Evolutionary conservation across 2,797 vertebrate genomes (phyloP).

Genomic region (Huso huso): DNA sequence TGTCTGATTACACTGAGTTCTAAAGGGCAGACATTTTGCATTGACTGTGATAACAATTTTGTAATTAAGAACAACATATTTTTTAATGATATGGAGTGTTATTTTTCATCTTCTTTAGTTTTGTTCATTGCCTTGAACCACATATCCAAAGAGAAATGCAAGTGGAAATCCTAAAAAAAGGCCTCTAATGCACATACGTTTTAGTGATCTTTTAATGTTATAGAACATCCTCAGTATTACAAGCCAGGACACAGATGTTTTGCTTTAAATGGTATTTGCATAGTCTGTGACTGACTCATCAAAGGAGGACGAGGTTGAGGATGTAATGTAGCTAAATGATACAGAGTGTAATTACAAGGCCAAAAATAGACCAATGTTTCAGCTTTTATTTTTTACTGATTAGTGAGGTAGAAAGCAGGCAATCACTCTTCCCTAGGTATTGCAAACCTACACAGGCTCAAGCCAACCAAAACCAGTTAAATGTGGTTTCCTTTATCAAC

Average conservation of each 20-base stretch:
- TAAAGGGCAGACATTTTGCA: too few relatives aligned
- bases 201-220: too few relatives aligned
- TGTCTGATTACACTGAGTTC: too few relatives aligned
- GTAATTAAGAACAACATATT: too few relatives aligned
- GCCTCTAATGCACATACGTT: too few relatives aligned
- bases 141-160: too few relatives aligned
- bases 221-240: too few relatives aligned
- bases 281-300: slow-evolving; percentile 14
- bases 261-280: neutral
- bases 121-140: too few relatives aligned
- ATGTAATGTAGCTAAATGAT: slow-evolving; percentile 26
- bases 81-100: too few relatives aligned
- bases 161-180: too few relatives aligned
- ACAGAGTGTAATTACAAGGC: slow-evolving; percentile 28
- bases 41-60: too few relatives aligned
- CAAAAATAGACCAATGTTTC: slow-evolving; percentile 28
- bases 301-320: slow-evolving; percentile 21
- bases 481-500: neutral
- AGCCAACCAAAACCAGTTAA: slow-evolving; percentile 3
- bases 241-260: neutral
- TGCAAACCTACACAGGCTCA: slow-evolving; percentile 13
- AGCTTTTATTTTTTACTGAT: slow-evolving; percentile 16
- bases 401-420: slow-evolving; percentile 23
- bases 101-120: too few relatives aligned
- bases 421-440: slow-evolving; percentile 20